Conservation (phyloP, 2,888 invertebrate species). For the Panzeria rudis region DNA sequence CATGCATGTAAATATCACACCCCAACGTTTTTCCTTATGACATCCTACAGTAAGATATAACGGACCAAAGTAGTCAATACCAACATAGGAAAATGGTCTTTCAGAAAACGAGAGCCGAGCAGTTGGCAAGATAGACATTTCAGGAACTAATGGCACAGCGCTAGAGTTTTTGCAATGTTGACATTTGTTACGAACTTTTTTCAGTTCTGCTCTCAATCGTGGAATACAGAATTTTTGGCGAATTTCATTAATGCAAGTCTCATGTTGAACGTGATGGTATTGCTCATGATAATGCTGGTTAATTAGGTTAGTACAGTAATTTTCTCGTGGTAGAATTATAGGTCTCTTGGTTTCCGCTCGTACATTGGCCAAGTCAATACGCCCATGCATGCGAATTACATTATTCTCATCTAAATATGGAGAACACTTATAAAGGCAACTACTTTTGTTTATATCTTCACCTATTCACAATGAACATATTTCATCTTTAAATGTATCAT, state of each 20-base stretch:
- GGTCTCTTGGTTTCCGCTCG: background rate
- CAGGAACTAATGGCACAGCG: too few relatives aligned
- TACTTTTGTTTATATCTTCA: background rate
- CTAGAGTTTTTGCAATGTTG: background rate
- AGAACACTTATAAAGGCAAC: background rate
- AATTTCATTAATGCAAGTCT: too few relatives aligned
- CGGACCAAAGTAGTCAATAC: too few relatives aligned
- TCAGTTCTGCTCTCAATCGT: background rate
- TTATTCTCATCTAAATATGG: background rate
- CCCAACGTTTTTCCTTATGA: too few relatives aligned
- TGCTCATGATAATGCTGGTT: background rate
- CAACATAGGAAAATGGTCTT: too few relatives aligned
- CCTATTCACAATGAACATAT: background rate
- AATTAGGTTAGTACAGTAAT: background rate
- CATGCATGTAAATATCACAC: too few relatives aligned
- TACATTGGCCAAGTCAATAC: background rate
- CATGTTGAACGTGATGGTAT: too few relatives aligned
- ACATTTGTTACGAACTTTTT: conserved; percentile 2
- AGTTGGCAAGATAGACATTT: too few relatives aligned
- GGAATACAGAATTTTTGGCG: background rate
- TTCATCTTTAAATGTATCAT: background rate
- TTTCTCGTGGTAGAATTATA: background rate
- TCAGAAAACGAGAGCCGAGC: too few relatives aligned
- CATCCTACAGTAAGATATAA: too few relatives aligned
- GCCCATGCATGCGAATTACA: background rate